Evolutionary conservation across 2,888 invertebrate genomes (phyloP).

Genomic region (Sepioteuthis lessoniana): DNA sequence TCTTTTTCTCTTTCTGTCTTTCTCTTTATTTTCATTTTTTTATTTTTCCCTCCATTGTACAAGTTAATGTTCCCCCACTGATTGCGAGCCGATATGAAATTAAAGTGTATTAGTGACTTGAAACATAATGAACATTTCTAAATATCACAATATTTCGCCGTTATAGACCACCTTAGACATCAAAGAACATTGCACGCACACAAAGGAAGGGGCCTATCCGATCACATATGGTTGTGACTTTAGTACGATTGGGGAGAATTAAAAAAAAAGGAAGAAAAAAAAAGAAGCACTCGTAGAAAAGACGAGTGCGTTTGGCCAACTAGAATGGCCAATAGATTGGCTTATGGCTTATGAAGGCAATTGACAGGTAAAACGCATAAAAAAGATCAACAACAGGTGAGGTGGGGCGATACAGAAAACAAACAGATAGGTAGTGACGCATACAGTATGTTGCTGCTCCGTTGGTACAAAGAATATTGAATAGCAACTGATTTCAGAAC

Average conservation of each 20-base stretch:
- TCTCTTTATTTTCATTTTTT: no score
- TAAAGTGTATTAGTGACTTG: not conserved
- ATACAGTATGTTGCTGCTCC: not conserved
- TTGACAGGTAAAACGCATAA: not conserved
- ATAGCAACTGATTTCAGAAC: not conserved
- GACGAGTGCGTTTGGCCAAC: not conserved
- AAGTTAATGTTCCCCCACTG: not conserved
- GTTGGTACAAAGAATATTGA: not conserved
- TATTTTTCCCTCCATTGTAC: not conserved
- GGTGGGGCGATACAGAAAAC: not conserved
- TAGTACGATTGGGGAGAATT: not conserved
- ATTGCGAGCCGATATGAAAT: constrained; percentile 23
- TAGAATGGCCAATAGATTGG: not conserved
- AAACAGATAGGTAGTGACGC: not conserved
- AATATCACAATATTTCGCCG: constrained; percentile 1
- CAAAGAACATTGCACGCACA: not conserved
- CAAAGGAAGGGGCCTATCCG: constrained; percentile 33
- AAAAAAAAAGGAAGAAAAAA: not conserved
- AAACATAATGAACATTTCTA: not conserved
- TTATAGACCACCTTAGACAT: not conserved
- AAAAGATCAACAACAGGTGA: not conserved
- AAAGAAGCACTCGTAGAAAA: not conserved
- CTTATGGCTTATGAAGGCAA: constrained; percentile 21
- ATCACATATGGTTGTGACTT: not conserved
- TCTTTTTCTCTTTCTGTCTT: not conserved